phyloP scores from a whole-genome alignment of 2,113 vertebrate genomes.

The Hypocryptadius cinnamomeus region DNA sequence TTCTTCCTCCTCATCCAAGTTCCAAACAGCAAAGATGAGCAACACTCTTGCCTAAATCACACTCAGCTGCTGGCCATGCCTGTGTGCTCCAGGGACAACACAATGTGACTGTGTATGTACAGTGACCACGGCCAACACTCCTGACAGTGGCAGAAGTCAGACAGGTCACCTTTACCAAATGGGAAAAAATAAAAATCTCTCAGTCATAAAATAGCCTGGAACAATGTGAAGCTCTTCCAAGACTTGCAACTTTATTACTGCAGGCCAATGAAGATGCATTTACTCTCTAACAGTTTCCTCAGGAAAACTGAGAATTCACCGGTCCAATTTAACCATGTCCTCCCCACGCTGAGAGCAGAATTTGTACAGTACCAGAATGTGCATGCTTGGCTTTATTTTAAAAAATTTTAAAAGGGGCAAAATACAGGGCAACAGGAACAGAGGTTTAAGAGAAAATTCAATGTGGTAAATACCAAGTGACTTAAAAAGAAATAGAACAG shows the following conservation, averaged over 20 bases:
- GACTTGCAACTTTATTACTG: background rate
- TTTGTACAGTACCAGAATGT: background rate
- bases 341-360: background rate
- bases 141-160: background rate
- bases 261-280: background rate
- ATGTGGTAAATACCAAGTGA: background rate
- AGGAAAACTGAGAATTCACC: background rate
- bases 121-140: background rate
- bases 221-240: background rate
- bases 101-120: accelerated
- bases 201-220: background rate
- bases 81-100: background rate
- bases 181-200: background rate
- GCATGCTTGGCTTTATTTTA: background rate
- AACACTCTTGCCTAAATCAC: background rate
- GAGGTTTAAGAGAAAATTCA: background rate
- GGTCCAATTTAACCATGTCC: background rate
- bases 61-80: background rate
- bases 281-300: background rate
- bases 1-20: background rate
- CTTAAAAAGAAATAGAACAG: background rate
- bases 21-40: background rate
- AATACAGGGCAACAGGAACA: background rate
- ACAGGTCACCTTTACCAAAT: background rate
- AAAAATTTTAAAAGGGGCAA: background rate